Evolutionary conservation across 2,888 invertebrate genomes (phyloP), one percentile per base, ranked within the genome.

Genomic region (Masnerella sp.): DNA sequence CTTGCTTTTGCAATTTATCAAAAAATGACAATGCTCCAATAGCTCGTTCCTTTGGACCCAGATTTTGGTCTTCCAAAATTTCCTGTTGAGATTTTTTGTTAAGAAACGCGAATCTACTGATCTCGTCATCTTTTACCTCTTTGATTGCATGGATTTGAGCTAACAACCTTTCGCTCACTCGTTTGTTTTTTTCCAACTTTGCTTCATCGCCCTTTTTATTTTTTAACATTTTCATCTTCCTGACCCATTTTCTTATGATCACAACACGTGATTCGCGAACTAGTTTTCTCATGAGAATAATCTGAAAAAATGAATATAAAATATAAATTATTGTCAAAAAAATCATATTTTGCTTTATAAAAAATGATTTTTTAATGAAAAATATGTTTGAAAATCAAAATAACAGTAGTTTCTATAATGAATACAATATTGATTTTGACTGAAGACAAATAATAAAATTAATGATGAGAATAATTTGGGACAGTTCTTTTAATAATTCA

Each of bases 81-180:
- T 81, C 74, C 9, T 76, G 49, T n/a, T 82, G 38, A 0, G 52
- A 61, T 42, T 76, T 76, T 0, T 45, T 70, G 64, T 81, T 80
- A 2, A 51, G 58, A 2, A 87, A 78, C 0, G 80, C 82, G 70
- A 81, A 85, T 76, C 77, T 83, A 0, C 84, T 78, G 22, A 86
- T 78, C 1, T 84, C 84, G 47, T 87, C 86, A 0, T 85, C 82
- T 47, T 84, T 82, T 0, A 85, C 64, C n/a, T 61, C 79, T 49
- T 87, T 87, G 0, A 83, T 22, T 0, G 81, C 78, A 0, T 75
- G 30, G 0, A 87, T 76, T 67, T 87, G 85, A 2, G 69, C 78
- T 1, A 79, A 47, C 2, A 85, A 45, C 59, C 76, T 84, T 2
- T 83, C 79, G 0, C 82, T 83, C 72, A 83, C 82, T 4, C 77